Conservation (phyloP, 2,797 vertebrate genomes). For the Danio albolineatus region DNA sequence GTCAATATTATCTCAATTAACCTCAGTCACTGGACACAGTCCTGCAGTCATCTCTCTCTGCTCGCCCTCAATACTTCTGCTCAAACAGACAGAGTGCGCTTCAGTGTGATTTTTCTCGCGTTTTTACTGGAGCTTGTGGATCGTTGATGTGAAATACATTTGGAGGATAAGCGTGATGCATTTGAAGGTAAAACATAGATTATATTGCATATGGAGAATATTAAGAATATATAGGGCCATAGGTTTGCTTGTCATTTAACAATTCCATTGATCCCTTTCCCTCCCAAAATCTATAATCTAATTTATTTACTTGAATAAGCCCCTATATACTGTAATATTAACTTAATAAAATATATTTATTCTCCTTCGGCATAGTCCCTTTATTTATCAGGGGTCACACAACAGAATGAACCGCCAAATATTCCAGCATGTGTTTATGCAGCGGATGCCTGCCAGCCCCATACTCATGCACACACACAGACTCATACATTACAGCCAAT, state of each 20-base stretch:
- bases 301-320: background rate
- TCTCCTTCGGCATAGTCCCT: no score
- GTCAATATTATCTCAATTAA: conserved; percentile 91
- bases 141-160: conserved; percentile 12
- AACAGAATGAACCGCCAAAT: no score
- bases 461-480: no score
- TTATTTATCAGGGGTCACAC: no score
- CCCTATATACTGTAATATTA: background rate
- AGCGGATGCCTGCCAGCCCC: no score
- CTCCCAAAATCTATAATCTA: background rate
- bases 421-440: no score
- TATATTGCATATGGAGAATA: background rate
- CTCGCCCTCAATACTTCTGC: conserved; percentile 78
- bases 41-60: conserved; percentile 66
- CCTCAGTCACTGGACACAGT: conserved; percentile 72
- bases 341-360: background rate
- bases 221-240: background rate
- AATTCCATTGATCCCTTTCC: no score
- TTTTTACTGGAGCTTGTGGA: conserved; percentile 16
- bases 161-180: background rate
- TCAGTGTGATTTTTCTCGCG: conserved; percentile 17
- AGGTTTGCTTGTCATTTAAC: no score
- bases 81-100: conserved; percentile 5
- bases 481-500: no score
- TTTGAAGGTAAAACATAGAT: background rate